Percentiles rank a stretch among this genome's conserved stretches.
phyloP scores from a whole-genome alignment of 2,797 vertebrate species.

The Danio aesculapii region DNA sequence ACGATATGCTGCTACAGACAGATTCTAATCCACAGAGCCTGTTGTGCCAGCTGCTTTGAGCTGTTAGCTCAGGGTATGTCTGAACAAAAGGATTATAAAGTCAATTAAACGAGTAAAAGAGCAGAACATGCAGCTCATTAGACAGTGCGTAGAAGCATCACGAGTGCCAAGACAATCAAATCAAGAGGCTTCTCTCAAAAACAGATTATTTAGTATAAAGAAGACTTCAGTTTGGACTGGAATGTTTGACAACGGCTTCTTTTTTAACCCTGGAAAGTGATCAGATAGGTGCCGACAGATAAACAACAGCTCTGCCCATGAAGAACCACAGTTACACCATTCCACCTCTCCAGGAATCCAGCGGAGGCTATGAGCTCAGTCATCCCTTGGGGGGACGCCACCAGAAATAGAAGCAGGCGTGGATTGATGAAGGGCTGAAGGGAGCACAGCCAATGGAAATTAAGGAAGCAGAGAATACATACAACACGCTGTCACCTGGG shows the following conservation, averaged over 20 bases:
- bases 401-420: conserved; percentile 61
- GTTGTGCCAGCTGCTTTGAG: conserved; percentile 24
- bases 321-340: not conserved
- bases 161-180: conserved; percentile 6
- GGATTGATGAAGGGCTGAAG: conserved; percentile 44
- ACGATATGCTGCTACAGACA: conserved; percentile 17
- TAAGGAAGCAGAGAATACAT: conserved; percentile 31
- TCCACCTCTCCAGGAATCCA: conserved; percentile 15
- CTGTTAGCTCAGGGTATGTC: not conserved
- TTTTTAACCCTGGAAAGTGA: not conserved
- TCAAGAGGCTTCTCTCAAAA: not conserved
- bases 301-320: conserved; percentile 20
- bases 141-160: not conserved
- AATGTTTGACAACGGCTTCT: not conserved
- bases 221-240: not conserved
- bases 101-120: not conserved
- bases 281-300: conserved; percentile 47
- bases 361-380: conserved; percentile 12
- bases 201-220: not conserved
- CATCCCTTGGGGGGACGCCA: conserved; percentile 33
- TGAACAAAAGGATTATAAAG: conserved; percentile 8
- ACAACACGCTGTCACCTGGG: conserved; percentile 53
- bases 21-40: conserved; percentile 7
- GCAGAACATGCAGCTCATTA: not conserved
- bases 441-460: conserved; percentile 47